Evolutionary conservation across 2,113 vertebrate genomes (phyloP), one percentile per base, ranked within the genome.

Genomic region (Ptilonorhynchus violaceus): DNA sequence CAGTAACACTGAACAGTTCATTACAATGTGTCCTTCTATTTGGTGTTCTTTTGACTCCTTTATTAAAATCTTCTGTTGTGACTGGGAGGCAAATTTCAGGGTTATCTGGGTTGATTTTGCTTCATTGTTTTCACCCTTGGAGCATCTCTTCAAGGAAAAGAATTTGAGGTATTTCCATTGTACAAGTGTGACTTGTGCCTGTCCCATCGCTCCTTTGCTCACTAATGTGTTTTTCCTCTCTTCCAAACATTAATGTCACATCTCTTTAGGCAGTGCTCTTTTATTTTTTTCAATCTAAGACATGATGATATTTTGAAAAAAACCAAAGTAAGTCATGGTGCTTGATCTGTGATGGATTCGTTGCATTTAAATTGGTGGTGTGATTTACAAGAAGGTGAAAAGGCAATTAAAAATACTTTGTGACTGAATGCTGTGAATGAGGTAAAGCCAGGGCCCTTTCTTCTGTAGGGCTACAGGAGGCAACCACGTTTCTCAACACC

Each of bases 401-500:
- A 46, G 31, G 41, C 66, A 66, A 52, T 63, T 11, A 50, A 42
- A 73, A 74, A 24, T 13, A 11, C 53, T 90, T 77, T 85, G 50
- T 83, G 82, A 15, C 24, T 37, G 73, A 39, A 11, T 76, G 12
- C 78, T 74, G 67, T 4, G 5, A 55, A 7, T 59, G 72, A 74
- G 77, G 69, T 97, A 92, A 96, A 93, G 66, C 35, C 67, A 49
- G 77, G 56, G 62, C 58, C 47, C 77, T 94, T 96, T 97, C 47
- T 67, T 41, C 92, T 82, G 5, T 89, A 99, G 99, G 99, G 78
- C 91, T 99, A 10, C 98, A 98, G 78, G 99, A 98, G 84, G 99
- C 99, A 41, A 98, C 94, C 92, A 52, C 66, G 0, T 99, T 99
- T 94, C 96, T 99, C 63, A 97, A 93, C 97, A 97, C 92, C 67